Base-by-base conservation (phyloP, 2,888 invertebrate genomes). In the Blastobasis adustella region DNA sequence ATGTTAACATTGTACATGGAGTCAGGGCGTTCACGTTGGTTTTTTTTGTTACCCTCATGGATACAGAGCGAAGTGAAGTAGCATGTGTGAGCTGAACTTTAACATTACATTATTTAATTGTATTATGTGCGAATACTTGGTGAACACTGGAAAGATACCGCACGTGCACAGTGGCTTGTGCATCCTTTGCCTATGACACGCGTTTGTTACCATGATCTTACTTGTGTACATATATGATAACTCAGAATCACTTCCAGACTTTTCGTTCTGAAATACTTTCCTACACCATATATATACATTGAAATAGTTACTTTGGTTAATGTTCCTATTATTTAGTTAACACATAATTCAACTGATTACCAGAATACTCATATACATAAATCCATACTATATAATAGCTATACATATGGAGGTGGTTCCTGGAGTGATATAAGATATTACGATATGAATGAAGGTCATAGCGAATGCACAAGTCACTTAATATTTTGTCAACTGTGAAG, bases 51-150 rank as follows among this genome's bases (percentile, higher is more conserved):
- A 46, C 38, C 10, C 39, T 47, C 10, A 10, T 43, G 47, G 44
- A 57, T 56, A 58, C 55, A 59, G 58, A 55, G 47, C 53, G 58
- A 60, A 63, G 58, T 61, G 60, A 56, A 57, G 51, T 59, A 56
- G 59, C 58, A 61, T 66, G 64, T 69, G 62, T 60, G 67, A 66
- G 62, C 64, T 66, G 62, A 63, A 61, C 59, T 67, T 65, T 65
- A 60, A 65, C 65, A 65, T 61, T 58, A 67, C 23, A 71, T 66
- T 71, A 66, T 66, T 49, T 49, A 46, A 48, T 48, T 52, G 49
- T 50, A 54, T 50, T 51, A 47, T 50, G 50, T 47, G 47, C 41
- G 9, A 41, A 41, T 8, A 41, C 7, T 41, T 8, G 7, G 41
- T 41, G 41, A 9, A 8, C 41, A 41, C 9, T 41, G 7, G 2